A percentile compares a stretch with the other conserved stretches of the same genome.
Evolutionary conservation across 2,113 vertebrate species (phyloP).

Genomic region (Cynocephalus volans): DNA sequence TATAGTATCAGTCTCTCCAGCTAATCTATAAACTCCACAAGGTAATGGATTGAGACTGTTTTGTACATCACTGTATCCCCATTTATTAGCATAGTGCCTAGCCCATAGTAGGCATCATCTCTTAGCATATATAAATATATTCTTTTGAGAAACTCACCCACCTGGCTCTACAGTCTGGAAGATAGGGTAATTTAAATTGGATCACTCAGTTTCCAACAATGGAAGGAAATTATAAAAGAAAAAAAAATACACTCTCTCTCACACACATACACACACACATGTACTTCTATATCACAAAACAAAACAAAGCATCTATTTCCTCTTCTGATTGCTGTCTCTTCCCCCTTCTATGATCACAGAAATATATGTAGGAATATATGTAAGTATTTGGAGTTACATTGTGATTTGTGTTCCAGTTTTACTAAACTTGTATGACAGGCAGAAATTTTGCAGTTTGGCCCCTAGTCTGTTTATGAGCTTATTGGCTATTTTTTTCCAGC

Average conservation of each 20-base stretch:
- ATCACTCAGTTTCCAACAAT: background rate
- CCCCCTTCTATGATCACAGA: background rate
- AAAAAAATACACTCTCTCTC: too few species aligned
- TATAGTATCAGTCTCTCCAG: too few species aligned
- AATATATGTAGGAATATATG: too few species aligned
- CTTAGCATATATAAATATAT: background rate
- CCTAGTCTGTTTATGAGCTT: background rate
- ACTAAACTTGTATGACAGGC: background rate
- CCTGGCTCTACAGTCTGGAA: background rate
- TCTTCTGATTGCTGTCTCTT: background rate
- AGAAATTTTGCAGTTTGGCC: background rate
- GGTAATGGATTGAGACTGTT: background rate
- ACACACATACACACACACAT: background rate
- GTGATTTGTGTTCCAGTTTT: background rate
- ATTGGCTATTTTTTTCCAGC: slow-evolving; percentile 55
- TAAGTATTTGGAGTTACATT: background rate
- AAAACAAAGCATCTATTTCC: background rate
- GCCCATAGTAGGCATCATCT: background rate
- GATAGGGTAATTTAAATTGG: background rate
- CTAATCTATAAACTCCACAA: too few species aligned
- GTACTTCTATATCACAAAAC: background rate
- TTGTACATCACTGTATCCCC: background rate
- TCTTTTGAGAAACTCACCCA: background rate
- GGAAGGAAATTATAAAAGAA: background rate
- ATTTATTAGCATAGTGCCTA: background rate